These are phyloP conservation scores for Prenolepis imparis DNA, from an alignment of 2,888 invertebrate genomes.

Conservation along the genomic window DNA sequence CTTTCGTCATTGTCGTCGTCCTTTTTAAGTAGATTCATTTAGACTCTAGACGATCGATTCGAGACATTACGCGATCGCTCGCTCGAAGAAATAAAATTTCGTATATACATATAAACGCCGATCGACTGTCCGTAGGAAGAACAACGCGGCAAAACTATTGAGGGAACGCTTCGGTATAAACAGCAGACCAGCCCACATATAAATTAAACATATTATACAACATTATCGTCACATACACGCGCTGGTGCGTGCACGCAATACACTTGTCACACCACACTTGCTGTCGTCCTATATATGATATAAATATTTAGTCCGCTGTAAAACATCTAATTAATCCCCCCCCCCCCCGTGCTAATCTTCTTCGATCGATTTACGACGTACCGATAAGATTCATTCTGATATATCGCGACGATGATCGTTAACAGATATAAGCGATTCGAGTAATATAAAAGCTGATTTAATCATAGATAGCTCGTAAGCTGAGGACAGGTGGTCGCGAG, in stretches of 20 bases:
- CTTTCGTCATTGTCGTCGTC: constrained; percentile 65
- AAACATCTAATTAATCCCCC: constrained; percentile 74
- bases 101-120: constrained; percentile 41
- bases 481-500: constrained; percentile 83
- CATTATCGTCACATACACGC: constrained; percentile 40
- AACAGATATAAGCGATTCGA: constrained; percentile 73
- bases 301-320: constrained; percentile 76
- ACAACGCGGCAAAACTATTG: constrained; percentile 61
- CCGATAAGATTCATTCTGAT: constrained; percentile 67
- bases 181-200: constrained; percentile 48
- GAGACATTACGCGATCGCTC: constrained; percentile 2
- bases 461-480: constrained; percentile 80
- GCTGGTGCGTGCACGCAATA: constrained; percentile 49
- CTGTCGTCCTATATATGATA: constrained; percentile 74
- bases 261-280: constrained; percentile 63
- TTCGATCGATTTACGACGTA: constrained; percentile 73
- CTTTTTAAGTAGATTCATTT: constrained; percentile 37
- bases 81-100: constrained; percentile 37
- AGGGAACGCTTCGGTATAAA: constrained; percentile 39
- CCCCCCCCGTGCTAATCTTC: constrained; percentile 71
- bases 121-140: constrained; percentile 73
- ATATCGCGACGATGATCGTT: constrained; percentile 75
- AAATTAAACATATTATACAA: constrained; percentile 22
- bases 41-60: constrained; percentile 30
- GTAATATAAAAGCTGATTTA: constrained; percentile 71